Evolutionary conservation across 1,140 invertebrate species (phyloP), one percentile per base, ranked within the genome.

Genomic region (Pararge aegeria): DNA sequence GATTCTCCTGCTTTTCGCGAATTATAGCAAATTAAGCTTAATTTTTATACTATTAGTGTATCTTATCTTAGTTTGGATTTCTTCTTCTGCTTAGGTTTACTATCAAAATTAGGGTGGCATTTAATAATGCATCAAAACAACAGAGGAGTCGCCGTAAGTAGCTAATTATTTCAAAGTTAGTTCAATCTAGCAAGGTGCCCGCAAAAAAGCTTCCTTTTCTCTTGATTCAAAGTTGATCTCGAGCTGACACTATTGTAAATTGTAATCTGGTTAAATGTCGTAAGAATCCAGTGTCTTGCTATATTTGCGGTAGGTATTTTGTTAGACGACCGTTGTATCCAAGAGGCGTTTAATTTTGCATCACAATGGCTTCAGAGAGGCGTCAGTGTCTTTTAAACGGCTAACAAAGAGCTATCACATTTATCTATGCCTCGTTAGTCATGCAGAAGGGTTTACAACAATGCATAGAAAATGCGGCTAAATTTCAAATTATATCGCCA

Each of bases 401-500:
- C 52, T 64, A 61, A 68, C 64, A 65, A 66, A 65, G 44, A 52
- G 21, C 42, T 61, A 66, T 66, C 60, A 59, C 44, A 55, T 66
- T 61, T 38, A 56, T 61, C 46, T 61, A 55, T 54, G 59, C 44
- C 46, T 38, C 44, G 42, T 61, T 61, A 37, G 51, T 49, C 58
- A 55, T 48, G 30, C 15, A 48, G 21, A 42, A 51, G 34, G 27
- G 48, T 37, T 27, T 27, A 42, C 12, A 42, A 57, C 21, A 20
- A 7, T 46, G 42, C 15, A 46, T 20, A n/a, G 10, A 34, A n/a
- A 34, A 34, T 34, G 12, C 30, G 30, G 30, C n/a, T 4, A 34
- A 34, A 34, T 34, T 34, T 34, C 1, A 34, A 34, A 34, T 34
- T 40, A 7, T 40, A 40, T 40, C 15, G 5, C 16, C 13, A 9